Conservation (phyloP, 2,888 invertebrate species). For the Carpatolechia fugitivella region DNA sequence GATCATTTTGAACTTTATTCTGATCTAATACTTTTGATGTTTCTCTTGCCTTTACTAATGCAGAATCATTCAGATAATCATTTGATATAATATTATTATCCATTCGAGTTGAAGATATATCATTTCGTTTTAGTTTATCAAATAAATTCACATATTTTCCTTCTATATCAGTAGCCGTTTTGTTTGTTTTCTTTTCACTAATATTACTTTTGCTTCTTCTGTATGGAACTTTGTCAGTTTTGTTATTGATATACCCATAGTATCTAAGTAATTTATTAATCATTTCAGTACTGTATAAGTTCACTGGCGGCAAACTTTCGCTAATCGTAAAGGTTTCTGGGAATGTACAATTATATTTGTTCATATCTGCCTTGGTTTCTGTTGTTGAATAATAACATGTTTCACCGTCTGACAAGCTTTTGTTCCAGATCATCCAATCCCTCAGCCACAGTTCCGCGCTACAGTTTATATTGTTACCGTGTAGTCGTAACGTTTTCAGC, state of each 20-base stretch:
- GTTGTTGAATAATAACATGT: constrained; percentile 69
- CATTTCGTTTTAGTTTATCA: constrained; percentile 20
- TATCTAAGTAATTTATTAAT: constrained; percentile 70
- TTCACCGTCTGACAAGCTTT: constrained; percentile 56
- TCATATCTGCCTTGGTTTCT: constrained; percentile 64
- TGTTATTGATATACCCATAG: constrained; percentile 70
- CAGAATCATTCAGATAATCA: constrained; percentile 53
- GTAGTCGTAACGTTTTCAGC: constrained; percentile 82
- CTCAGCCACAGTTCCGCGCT: constrained; percentile 82
- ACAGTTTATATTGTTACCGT: constrained; percentile 86
- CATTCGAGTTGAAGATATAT: constrained; percentile 30
- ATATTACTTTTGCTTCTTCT: constrained; percentile 27
- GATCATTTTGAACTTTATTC: constrained; percentile 57
- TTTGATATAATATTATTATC: constrained; percentile 44
- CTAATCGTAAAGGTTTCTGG: constrained; percentile 74
- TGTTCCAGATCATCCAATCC: constrained; percentile 82
- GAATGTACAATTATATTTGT: constrained; percentile 71
- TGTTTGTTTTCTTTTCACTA: constrained; percentile 24
- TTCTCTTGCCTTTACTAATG: constrained; percentile 46
- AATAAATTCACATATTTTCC: constrained; percentile 27
- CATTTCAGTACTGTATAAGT: constrained; percentile 75
- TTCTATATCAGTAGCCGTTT: constrained; percentile 28
- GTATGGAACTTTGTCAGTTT: constrained; percentile 54
- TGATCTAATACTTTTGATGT: constrained; percentile 57
- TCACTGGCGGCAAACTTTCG: constrained; percentile 71